Evolutionary conservation across 2,113 vertebrate species (phyloP).

Genomic region (Tupaia chinensis): DNA sequence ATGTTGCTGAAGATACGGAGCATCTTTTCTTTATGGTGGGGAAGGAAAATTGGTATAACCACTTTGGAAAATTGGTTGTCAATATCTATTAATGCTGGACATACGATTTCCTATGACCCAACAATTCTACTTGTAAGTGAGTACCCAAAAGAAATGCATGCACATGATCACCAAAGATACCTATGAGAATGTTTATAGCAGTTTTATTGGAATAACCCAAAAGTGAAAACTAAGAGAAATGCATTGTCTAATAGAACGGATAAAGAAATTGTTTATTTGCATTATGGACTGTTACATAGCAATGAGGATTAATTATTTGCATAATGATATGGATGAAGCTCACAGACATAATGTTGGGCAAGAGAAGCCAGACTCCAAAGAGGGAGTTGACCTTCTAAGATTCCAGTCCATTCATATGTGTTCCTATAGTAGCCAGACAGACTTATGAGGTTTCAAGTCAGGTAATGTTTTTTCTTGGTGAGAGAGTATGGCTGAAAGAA

Average conservation of each 20-base stretch:
- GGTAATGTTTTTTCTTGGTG: background rate
- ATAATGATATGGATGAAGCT: background rate
- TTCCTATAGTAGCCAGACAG: background rate
- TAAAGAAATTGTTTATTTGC: background rate
- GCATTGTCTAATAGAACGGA: background rate
- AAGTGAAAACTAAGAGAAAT: background rate
- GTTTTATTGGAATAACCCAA: conserved; percentile 25
- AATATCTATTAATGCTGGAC: background rate
- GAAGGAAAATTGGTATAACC: background rate
- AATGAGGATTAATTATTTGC: background rate
- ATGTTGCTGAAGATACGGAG: background rate
- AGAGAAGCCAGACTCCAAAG: conserved; percentile 1
- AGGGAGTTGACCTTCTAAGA: background rate
- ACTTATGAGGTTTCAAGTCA: background rate
- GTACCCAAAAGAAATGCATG: background rate
- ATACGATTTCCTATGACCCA: background rate
- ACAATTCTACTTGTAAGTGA: background rate
- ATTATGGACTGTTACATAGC: background rate
- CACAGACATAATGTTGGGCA: background rate
- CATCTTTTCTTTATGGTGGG: background rate
- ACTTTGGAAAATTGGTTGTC: background rate
- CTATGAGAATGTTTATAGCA: background rate
- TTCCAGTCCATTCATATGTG: background rate
- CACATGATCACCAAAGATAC: background rate
- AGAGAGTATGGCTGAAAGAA: background rate